Percentiles rank a stretch among this genome's conserved stretches.
These are phyloP conservation scores for Cybosia mesomella DNA, from an alignment of 2,888 invertebrate genomes.

Conservation along the genomic window DNA sequence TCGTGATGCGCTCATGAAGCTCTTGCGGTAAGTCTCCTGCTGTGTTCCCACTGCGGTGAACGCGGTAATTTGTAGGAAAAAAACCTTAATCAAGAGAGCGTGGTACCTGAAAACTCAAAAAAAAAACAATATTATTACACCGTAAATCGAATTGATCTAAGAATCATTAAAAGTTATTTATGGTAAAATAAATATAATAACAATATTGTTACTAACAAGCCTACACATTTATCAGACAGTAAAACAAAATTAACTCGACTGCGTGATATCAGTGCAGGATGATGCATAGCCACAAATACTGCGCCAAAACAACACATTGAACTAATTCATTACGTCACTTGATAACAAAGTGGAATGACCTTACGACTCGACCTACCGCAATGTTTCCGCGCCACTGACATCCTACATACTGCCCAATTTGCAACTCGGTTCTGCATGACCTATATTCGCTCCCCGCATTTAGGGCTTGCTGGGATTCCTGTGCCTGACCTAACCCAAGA, in stretches of 20 bases:
- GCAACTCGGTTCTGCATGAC: slow-evolving; percentile 75
- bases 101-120: slow-evolving; percentile 50
- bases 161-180: slow-evolving; percentile 2
- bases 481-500: slow-evolving; percentile 82
- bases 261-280: slow-evolving; percentile 18
- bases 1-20: slow-evolving; percentile 64
- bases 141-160: slow-evolving; percentile 13
- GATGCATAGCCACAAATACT: slow-evolving; percentile 40
- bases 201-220: neutral
- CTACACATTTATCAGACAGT: slow-evolving; percentile 7
- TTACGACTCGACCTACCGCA: slow-evolving; percentile 82
- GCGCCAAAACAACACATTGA: slow-evolving; percentile 46
- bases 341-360: slow-evolving; percentile 71
- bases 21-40: slow-evolving; percentile 76
- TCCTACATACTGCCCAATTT: slow-evolving; percentile 50
- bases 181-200: neutral
- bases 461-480: slow-evolving; percentile 81
- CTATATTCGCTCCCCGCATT: slow-evolving; percentile 82
- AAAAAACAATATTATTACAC: slow-evolving; percentile 31
- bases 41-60: slow-evolving; percentile 77
- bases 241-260: slow-evolving; percentile 9
- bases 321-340: slow-evolving; percentile 61
- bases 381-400: slow-evolving; percentile 62
- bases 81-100: slow-evolving; percentile 64
- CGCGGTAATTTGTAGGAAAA: slow-evolving; percentile 61